phyloP scores from a whole-genome alignment of 2,113 vertebrate species.

The Sula dactylatra region DNA sequence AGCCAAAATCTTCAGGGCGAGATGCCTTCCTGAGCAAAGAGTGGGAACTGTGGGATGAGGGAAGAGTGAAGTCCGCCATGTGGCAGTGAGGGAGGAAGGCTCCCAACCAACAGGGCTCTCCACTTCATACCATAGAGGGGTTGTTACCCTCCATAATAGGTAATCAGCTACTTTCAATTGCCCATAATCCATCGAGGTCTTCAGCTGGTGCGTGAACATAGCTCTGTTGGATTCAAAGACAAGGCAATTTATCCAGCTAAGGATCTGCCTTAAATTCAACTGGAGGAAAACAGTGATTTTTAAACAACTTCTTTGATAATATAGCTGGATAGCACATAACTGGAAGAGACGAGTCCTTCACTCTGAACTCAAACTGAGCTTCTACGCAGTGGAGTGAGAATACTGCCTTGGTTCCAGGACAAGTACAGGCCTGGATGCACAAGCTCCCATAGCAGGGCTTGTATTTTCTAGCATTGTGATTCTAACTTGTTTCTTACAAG shows the following conservation, averaged over 20 bases:
- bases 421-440: neutral
- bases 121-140: neutral
- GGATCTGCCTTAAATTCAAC: neutral
- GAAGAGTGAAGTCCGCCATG: neutral
- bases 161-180: neutral
- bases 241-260: neutral
- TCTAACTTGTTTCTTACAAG: neutral
- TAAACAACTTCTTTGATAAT: neutral
- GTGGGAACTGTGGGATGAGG: neutral
- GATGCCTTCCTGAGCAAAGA: neutral
- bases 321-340: neutral
- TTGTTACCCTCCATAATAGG: fast-evolving
- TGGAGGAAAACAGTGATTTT: neutral
- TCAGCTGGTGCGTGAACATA: neutral
- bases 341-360: neutral
- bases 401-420: neutral
- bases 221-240: neutral
- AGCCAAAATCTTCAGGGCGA: neutral
- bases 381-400: neutral
- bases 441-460: neutral
- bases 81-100: neutral
- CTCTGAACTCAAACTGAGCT: neutral
- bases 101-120: neutral
- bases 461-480: neutral
- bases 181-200: neutral